A percentile compares a stretch with the other conserved stretches of the same genome.
phyloP scores from a whole-genome alignment of 2,797 vertebrate genomes.

The Etheostoma nigrum region DNA sequence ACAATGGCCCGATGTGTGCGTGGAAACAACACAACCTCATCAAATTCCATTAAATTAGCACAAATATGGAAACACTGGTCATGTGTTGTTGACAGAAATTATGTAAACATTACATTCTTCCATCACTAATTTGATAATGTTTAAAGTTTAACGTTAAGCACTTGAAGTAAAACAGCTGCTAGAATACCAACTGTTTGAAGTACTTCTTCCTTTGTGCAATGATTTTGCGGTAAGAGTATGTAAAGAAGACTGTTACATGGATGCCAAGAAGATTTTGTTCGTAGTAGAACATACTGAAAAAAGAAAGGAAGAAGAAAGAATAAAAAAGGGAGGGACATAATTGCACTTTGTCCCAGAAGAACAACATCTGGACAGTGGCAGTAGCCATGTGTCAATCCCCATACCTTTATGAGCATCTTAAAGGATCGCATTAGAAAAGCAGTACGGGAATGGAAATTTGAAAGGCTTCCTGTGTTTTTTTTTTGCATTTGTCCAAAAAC shows the following conservation, averaged over 20 bases:
- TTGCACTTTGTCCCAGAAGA: background rate
- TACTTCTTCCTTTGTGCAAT: background rate
- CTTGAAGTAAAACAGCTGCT: background rate
- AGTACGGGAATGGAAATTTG: too few relatives aligned
- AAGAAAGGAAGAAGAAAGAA: background rate
- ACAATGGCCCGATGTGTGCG: conserved; percentile 10
- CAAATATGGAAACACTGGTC: background rate
- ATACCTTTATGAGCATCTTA: too few relatives aligned
- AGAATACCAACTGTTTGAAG: background rate
- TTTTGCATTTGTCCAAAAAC: too few relatives aligned
- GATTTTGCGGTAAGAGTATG: background rate
- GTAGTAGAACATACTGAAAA: background rate
- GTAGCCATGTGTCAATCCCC: too few relatives aligned
- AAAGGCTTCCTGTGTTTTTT: too few relatives aligned
- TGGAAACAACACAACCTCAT: background rate
- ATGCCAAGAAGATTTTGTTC: background rate
- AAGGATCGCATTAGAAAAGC: too few relatives aligned
- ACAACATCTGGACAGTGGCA: background rate
- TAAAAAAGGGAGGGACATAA: background rate
- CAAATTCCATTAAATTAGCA: conserved; percentile 6
- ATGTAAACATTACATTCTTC: background rate
- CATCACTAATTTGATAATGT: background rate
- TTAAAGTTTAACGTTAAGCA: background rate
- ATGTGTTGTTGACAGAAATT: background rate
- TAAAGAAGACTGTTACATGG: background rate